These are phyloP conservation scores for Arctia plantaginis DNA, from an alignment of 2,888 invertebrate species.

Conservation along the genomic window DNA sequence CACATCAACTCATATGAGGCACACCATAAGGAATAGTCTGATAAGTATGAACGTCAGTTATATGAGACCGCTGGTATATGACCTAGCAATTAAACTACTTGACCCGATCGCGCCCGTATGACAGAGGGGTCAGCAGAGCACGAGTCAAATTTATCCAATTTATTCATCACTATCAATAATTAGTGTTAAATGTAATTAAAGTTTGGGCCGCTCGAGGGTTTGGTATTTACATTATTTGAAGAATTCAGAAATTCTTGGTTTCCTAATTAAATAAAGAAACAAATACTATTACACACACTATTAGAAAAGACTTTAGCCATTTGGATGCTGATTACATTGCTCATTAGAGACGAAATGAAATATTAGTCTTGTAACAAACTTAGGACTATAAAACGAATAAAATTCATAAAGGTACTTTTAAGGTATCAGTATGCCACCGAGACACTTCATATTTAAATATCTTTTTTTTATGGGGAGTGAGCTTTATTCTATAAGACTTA, in stretches of 20 bases:
- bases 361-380: not conserved
- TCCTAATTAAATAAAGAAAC: not conserved
- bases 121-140: slow-evolving; percentile 62
- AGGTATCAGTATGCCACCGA: not conserved
- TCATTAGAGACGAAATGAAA: not conserved
- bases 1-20: too few relatives aligned
- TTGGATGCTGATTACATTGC: not conserved
- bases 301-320: not conserved
- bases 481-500: not conserved
- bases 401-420: not conserved
- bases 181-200: slow-evolving; percentile 33
- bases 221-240: not conserved
- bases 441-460: not conserved
- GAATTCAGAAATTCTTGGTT: too few relatives aligned
- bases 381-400: not conserved
- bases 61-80: slow-evolving; percentile 28
- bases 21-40: not conserved
- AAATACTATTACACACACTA: not conserved
- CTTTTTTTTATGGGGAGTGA: not conserved
- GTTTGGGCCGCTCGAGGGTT: not conserved
- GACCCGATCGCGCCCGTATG: slow-evolving; percentile 68
- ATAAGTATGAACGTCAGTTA: slow-evolving; percentile 5
- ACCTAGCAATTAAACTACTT: slow-evolving; percentile 75
- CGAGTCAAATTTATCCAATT: slow-evolving; percentile 61
- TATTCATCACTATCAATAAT: slow-evolving; percentile 47